Evolutionary conservation across 2,888 invertebrate genomes (phyloP), one percentile per base, ranked within the genome.

Genomic region (Ferdinandea cuprea): DNA sequence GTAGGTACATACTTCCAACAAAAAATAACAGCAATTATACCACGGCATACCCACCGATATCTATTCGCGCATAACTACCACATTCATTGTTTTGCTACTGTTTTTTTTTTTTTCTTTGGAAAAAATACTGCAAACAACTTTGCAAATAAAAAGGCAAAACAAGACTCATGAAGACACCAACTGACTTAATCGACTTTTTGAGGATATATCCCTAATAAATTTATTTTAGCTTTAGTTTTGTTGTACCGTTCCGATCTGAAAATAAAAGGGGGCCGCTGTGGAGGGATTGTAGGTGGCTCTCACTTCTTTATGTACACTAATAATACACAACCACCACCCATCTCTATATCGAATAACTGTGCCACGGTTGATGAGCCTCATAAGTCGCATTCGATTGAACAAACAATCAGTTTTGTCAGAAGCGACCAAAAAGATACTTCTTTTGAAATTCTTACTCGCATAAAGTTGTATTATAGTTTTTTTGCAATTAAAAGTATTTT

Each of bases 371-470:
- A 86, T 68, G 76, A 83, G 74, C 84, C 68, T 61, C 74, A 71
- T 68, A 79, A 84, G 84, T 76, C 63, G 66, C 77, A 76, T 80
- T 86, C 77, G 85, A 86, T 87, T 86, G 85, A 86, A 86, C 86
- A 86, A 86, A 85, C 86, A 86, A 86, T 86, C 85, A 86, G 86
- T 86, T 86, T 79, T 84, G 84, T 80, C 74, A 68, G 83, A 86
- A 85, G 85, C 85, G 80, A 86, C 85, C 84, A 78, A 84, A 84
- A 85, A 84, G 86, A 86, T 79, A 85, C 86, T 83, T 76, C 46
- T 28, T 42, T 71, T 72, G 30, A 65, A 73, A 65, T 83, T 58
- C 35, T 59, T 71, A 78, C 61, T 48, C 71, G 66, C 25, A 50
- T 42, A 80, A 74, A 17, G 19, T 15, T 50, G 32, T 15, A 11